A percentile compares a stretch with the other conserved stretches of the same genome.
These are phyloP conservation scores for Gnathonemus longibarbis DNA, from an alignment of 2,113 vertebrate genomes.

Conservation along the genomic window DNA sequence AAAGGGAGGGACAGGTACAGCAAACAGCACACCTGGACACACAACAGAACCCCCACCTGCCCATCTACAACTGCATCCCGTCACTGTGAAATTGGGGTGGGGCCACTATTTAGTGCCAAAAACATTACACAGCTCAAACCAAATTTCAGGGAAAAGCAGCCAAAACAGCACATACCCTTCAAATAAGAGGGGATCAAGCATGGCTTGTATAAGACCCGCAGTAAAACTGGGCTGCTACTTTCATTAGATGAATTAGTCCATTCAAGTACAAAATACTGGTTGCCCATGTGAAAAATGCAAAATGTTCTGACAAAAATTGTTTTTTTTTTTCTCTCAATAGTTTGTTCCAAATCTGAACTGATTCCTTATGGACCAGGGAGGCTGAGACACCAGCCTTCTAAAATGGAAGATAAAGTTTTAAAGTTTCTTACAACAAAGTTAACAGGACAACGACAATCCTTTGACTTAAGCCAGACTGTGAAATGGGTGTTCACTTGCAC, in stretches of 20 bases:
- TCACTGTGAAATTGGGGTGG: not conserved
- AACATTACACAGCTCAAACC: not conserved
- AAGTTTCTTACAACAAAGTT: not conserved
- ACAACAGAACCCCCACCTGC: not conserved
- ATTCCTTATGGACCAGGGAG: not conserved
- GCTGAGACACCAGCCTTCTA: not conserved
- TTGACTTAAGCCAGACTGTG: not conserved
- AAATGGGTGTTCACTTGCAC: not conserved
- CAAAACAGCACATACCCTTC: not conserved
- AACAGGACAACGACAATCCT: not conserved
- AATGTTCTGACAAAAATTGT: not conserved
- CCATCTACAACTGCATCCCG: not conserved
- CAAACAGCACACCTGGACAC: not conserved
- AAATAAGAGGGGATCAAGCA: not conserved
- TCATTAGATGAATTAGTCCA: not conserved
- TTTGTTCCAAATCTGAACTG: not conserved
- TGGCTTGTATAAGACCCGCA: not conserved
- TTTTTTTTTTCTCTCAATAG: not conserved
- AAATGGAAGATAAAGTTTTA: not conserved
- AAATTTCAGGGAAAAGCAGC: not conserved
- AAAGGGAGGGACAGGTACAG: not conserved
- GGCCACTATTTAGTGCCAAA: not conserved
- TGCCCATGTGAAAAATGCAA: not conserved
- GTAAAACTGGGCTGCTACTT: not conserved
- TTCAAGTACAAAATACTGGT: not conserved